Base-by-base conservation (phyloP, 2,113 vertebrate species). In the Melanostigma gelatinosum region DNA sequence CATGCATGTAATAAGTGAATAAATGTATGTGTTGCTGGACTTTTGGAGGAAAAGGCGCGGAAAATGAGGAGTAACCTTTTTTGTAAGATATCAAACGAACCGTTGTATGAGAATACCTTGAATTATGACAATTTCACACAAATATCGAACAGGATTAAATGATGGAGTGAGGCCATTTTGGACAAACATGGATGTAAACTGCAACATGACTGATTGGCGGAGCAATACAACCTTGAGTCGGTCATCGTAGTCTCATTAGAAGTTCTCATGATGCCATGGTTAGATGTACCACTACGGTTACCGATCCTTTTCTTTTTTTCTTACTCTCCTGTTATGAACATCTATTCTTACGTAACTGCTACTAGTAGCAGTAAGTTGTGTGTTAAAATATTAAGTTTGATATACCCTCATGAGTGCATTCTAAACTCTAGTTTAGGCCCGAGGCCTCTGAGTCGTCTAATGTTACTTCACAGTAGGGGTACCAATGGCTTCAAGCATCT, bases 401-500 rank as follows among this genome's bases (percentile, higher is more conserved):
- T n/a, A 15, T 29, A 24, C 32, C 32, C 66, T 68, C 40, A 10
- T 65, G 60, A 79, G 42, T 64, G 24, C 68, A 6, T 77, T 83
- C 9, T 58, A 16, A 61, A 68, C 22, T 81, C 3, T 34, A 38
- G 75, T 61, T 78, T n/a, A 46, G 72, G 78, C 91, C 85, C 8
- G 1, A 77, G 86, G 90, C 80, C 67, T 79, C 2, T 27, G 55
- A 82, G 29, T 78, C 62, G 24, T 40, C 72, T 92, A 92, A 91
- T 90, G 92, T 81, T 40, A 65, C 82, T 90, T 89, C 87, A 84
- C 89, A 88, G 83, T 85, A 52, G 89, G 87, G 76, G 58, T 22
- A 79, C 64, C 61, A 63, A 29, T 72, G 70, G 77, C 89, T 88
- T 62, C 61, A 50, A 91, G 86, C 86, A 5, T 83, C 63, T 81